Conservation (phyloP, 2,888 invertebrate genomes). For the Entomobrya multifasciata region DNA sequence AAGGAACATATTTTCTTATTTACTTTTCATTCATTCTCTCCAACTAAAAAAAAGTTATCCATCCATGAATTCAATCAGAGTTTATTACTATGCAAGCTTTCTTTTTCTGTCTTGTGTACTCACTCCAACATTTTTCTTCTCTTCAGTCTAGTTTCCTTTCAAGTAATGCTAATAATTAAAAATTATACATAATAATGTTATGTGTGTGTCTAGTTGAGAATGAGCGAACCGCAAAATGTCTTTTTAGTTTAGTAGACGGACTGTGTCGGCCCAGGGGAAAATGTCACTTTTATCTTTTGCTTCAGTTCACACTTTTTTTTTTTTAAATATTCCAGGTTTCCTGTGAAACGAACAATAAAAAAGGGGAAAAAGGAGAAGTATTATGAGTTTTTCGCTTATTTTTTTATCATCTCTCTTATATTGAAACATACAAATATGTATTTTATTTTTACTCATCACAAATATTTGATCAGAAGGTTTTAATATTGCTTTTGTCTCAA, state of each 20-base stretch:
- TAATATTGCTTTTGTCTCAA: too few relatives aligned
- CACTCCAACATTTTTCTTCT: background rate
- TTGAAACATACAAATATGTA: too few relatives aligned
- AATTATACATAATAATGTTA: background rate
- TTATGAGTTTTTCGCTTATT: background rate
- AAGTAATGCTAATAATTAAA: too few relatives aligned
- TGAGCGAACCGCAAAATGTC: background rate
- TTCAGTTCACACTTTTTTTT: background rate
- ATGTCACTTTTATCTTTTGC: background rate
- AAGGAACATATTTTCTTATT: background rate
- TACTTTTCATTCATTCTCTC: background rate
- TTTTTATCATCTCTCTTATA: background rate
- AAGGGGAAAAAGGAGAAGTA: background rate
- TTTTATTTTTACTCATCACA: too few relatives aligned
- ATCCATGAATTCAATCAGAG: constrained; percentile 3
- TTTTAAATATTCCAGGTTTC: too few relatives aligned
- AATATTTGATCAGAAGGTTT: too few relatives aligned
- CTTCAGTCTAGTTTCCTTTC: background rate
- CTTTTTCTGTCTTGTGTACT: too few relatives aligned
- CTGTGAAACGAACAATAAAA: background rate
- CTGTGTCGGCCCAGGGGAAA: too few relatives aligned
- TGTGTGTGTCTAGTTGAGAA: background rate
- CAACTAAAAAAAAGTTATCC: too few relatives aligned
- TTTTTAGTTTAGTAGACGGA: background rate
- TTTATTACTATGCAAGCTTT: too few relatives aligned